phyloP scores from a whole-genome alignment of 2,888 invertebrate genomes.

The Agrochola lota region DNA sequence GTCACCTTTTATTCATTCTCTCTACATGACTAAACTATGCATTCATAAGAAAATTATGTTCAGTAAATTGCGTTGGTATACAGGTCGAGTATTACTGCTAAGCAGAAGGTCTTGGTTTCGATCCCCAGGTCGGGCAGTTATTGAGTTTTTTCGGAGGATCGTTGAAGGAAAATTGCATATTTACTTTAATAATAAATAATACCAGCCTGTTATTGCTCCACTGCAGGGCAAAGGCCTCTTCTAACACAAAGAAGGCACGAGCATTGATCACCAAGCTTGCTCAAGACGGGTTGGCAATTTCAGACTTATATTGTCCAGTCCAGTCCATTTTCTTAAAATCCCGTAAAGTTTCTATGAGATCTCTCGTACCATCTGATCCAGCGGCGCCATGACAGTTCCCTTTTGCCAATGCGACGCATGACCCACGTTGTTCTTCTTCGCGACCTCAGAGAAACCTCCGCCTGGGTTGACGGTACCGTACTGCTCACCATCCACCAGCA shows the following conservation, averaged over 20 bases:
- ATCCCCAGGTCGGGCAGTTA: background rate
- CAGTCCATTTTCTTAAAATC: background rate
- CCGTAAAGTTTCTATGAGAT: background rate
- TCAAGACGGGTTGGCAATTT: background rate
- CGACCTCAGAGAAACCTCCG: conserved; percentile 83
- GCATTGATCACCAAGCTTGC: background rate
- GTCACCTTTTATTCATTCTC: background rate
- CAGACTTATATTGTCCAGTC: background rate
- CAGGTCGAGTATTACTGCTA: background rate
- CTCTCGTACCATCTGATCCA: conserved; percentile 82
- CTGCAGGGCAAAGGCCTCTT: background rate
- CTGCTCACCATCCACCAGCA: conserved; percentile 87
- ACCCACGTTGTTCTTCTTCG: conserved; percentile 78
- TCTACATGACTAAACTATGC: background rate
- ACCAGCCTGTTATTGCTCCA: background rate
- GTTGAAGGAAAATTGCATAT: background rate
- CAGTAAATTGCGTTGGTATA: background rate
- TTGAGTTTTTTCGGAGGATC: background rate
- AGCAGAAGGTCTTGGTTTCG: background rate
- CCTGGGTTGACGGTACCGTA: conserved; percentile 87
- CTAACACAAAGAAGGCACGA: background rate
- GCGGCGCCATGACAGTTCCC: conserved; percentile 84
- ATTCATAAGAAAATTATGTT: background rate
- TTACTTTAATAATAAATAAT: background rate
- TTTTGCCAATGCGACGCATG: conserved; percentile 82